A percentile compares a stretch with the other conserved stretches of the same genome.
phyloP scores from a whole-genome alignment of 1,140 invertebrate species.

The Papilio machaon region DNA sequence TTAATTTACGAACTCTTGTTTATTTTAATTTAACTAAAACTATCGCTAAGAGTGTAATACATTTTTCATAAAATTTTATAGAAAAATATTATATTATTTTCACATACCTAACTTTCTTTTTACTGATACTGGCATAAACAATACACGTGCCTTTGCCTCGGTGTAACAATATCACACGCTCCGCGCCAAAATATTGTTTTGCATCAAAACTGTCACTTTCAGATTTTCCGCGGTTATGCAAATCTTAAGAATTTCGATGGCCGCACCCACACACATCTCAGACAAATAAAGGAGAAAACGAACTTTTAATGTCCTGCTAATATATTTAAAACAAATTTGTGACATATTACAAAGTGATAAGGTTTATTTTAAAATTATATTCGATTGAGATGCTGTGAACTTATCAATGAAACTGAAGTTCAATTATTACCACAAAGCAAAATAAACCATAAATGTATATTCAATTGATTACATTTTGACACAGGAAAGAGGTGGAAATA shows the following conservation, averaged over 20 bases:
- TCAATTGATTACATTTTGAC: conserved; percentile 14
- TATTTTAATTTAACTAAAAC: too few species aligned
- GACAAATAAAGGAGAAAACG: conserved; percentile 34
- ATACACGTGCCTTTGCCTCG: conserved; percentile 9
- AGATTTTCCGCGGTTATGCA: conserved; percentile 26
- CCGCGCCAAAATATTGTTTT: conserved; percentile 32
- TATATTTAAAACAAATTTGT: not conserved
- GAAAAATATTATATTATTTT: too few species aligned
- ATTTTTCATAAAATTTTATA: too few species aligned
- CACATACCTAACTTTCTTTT: conserved; percentile 13
- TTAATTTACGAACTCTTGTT: too few species aligned
- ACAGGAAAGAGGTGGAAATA: not conserved
- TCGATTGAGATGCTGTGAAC: not conserved
- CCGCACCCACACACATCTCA: conserved; percentile 24
- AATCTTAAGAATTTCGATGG: conserved; percentile 4
- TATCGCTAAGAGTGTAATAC: too few species aligned
- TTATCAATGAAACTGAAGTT: conserved; percentile 32
- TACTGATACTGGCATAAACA: not conserved
- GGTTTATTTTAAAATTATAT: not conserved
- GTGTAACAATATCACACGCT: not conserved
- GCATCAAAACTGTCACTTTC: conserved; percentile 29
- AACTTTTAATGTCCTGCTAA: not conserved
- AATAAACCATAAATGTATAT: conserved; percentile 13
- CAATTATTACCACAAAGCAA: conserved; percentile 21
- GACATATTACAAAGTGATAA: not conserved